A percentile compares a stretch with the other conserved stretches of the same genome.
phyloP scores from a whole-genome alignment of 2,888 invertebrate genomes.

The Drosophila quasianomalipes region DNA sequence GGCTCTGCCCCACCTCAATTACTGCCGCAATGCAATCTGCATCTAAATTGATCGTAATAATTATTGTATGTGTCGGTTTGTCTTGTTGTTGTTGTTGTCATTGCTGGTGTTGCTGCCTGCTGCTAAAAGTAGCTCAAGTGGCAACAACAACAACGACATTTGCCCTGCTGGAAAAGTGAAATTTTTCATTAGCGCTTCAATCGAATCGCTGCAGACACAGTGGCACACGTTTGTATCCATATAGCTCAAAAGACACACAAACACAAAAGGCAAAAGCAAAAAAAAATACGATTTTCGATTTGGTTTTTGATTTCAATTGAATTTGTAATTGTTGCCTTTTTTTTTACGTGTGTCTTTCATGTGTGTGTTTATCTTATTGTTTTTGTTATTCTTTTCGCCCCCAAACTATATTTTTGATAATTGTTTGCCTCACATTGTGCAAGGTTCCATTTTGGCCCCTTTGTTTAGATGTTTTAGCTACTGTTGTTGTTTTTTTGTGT shows the following conservation, averaged over 20 bases:
- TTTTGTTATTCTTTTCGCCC: constrained; percentile 13
- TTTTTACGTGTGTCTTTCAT: constrained; percentile 67
- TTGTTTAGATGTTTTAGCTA: constrained; percentile 52
- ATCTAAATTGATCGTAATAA: constrained; percentile 82
- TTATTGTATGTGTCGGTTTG: constrained; percentile 77
- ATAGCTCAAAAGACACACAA: constrained; percentile 37
- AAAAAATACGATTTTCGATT: constrained; percentile 49
- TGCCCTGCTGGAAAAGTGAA: constrained; percentile 69
- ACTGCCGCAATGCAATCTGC: constrained; percentile 75
- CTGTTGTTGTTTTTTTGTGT: constrained; percentile 29
- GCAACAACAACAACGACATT: constrained; percentile 29
- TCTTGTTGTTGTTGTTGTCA: constrained; percentile 28
- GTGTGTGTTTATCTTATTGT: constrained; percentile 65
- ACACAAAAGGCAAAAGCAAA: not conserved
- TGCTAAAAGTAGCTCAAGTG: constrained; percentile 80
- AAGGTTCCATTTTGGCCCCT: constrained; percentile 34
- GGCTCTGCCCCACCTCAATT: constrained; percentile 71
- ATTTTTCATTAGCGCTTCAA: constrained; percentile 77
- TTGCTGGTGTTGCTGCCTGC: constrained; percentile 22
- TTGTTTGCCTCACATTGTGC: constrained; percentile 45
- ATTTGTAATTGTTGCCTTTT: constrained; percentile 73
- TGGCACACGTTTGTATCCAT: constrained; percentile 62
- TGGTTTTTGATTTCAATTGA: constrained; percentile 74
- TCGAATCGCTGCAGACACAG: constrained; percentile 58
- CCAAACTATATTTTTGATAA: constrained; percentile 25